Percentiles rank a stretch among this genome's conserved stretches.
These are phyloP conservation scores for Bubo bubo DNA, from an alignment of 2,113 vertebrate genomes.

Conservation along the genomic window DNA sequence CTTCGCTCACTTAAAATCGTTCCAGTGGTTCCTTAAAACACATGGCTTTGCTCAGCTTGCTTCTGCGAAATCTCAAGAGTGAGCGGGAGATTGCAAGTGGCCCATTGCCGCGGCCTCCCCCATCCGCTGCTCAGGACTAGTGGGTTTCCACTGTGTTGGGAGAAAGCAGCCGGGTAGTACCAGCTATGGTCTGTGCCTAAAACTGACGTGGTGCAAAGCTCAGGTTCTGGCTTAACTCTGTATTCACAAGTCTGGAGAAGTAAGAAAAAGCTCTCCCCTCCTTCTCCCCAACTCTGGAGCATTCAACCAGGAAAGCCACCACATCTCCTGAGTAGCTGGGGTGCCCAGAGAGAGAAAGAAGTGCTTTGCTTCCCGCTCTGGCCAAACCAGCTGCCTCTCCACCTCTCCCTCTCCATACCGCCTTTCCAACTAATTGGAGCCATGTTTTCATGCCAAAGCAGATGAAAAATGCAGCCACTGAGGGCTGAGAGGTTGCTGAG, in stretches of 20 bases:
- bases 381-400: background rate
- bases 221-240: background rate
- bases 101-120: background rate
- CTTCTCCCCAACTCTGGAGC: accelerated
- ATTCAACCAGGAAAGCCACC: background rate
- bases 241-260: background rate
- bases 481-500: background rate
- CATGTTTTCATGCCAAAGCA: slow-evolving; percentile 4
- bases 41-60: slow-evolving; percentile 51
- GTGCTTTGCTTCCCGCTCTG: background rate
- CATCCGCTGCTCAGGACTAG: background rate
- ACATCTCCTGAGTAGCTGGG: background rate
- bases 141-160: background rate
- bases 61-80: background rate
- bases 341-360: background rate
- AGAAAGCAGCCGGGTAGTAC: background rate
- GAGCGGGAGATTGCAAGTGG: background rate
- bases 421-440: slow-evolving; percentile 8
- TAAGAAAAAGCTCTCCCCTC: background rate
- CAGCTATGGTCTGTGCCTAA: background rate
- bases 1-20: background rate
- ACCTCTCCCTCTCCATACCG: background rate
- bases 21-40: slow-evolving; percentile 49
- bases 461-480: background rate
- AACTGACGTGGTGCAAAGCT: background rate